Conservation (phyloP, 53 echinoderm and acorn worm genomes). For the Stichopus horrens region DNA sequence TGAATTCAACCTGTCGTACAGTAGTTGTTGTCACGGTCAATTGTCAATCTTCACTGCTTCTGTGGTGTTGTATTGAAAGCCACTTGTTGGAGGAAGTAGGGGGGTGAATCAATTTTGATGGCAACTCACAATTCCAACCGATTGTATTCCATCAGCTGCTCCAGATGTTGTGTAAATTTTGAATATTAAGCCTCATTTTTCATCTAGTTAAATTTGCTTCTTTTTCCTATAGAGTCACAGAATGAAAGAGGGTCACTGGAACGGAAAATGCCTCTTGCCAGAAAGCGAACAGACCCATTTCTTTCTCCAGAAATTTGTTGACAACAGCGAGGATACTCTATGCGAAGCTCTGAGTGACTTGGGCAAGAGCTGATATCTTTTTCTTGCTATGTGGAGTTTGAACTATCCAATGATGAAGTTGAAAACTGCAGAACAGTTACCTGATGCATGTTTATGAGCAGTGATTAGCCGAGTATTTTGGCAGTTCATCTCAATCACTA, state of each 20-base stretch:
- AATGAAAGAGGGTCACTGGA: constrained; percentile 48
- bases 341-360: constrained; percentile 56
- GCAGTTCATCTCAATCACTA: no score
- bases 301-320: constrained; percentile 49
- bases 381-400: background rate
- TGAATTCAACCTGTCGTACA: no score
- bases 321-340: constrained; percentile 47
- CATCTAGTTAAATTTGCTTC: background rate
- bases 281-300: constrained; percentile 41
- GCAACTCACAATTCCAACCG: background rate
- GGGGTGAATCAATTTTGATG: background rate
- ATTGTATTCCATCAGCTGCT: no score
- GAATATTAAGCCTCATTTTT: no score
- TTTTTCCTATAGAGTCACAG: constrained; percentile 21
- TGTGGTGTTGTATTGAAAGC: background rate
- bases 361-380: constrained; percentile 21
- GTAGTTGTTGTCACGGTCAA: no score
- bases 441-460: background rate
- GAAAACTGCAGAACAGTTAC: background rate
- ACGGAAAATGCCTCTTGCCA: constrained; percentile 54
- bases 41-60: no score
- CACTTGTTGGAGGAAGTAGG: background rate
- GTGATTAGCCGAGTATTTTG: no score
- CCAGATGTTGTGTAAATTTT: no score
- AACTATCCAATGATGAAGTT: background rate